Evolutionary conservation across 2,888 invertebrate genomes (phyloP), one percentile per base, ranked within the genome.

Genomic region (Ophioninae sp.): DNA sequence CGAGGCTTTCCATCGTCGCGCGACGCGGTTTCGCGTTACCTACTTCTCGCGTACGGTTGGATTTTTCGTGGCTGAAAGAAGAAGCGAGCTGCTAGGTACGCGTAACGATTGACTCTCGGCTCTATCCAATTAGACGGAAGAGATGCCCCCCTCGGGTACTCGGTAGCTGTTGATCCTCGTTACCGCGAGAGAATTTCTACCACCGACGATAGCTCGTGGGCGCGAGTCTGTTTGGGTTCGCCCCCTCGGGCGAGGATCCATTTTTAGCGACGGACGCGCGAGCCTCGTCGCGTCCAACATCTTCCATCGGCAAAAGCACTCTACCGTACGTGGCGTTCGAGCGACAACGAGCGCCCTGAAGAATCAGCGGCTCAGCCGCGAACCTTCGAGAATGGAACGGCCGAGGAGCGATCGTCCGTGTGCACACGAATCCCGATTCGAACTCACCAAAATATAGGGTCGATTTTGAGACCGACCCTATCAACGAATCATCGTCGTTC

Each of bases 71-170:
- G 75, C 63, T 78, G 51, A 69, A 51, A 61, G 69, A 78, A 6
- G 69, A 44, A 30, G 63, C 44, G 20, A 23, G n/a, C n/a, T n/a
- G n/a, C n/a, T n/a, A n/a, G 44, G 68, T 44, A 69, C 44, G 61
- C 63, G 64, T 41, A 64, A 64, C 63, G 69, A 23, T 56, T 58
- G 72, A 82, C 81, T 64, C 78, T 68, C 39, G 74, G 74, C 73
- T 78, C 73, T 78, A 64, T 82, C 68, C 64, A 78, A 82, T 82
- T 82, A 78, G 77, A 63, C 68, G 30, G 37, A 78, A 78, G 71
- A 78, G 51, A 56, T n/a, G 51, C 37, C 63, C 37, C 63, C 63
- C 23, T 23, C 44, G 30, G 63, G 5, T 51, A 41, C n/a, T 44
- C 30, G 9, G n/a, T 22, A 63, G 63, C 20, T 59, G 41, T 51